Conservation (phyloP, 2,797 vertebrate species). For the Poecilia wingei region DNA sequence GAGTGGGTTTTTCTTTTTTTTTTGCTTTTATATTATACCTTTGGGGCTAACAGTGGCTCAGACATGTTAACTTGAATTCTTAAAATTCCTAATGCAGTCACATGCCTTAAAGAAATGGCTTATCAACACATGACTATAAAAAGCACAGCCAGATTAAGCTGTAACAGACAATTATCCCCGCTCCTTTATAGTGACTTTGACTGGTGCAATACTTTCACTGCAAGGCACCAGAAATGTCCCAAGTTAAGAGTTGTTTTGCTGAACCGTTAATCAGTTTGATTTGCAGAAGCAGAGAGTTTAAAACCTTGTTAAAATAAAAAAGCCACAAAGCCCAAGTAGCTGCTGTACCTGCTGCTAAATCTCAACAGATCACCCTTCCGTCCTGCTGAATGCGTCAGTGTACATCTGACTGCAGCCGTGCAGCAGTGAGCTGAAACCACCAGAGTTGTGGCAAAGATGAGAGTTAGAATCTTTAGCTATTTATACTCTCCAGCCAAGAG, state of each 20-base stretch:
- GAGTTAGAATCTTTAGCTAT: conserved; percentile 65
- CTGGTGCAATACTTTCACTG: conserved; percentile 17
- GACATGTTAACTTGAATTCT: conserved; percentile 78
- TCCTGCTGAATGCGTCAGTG: conserved; percentile 22
- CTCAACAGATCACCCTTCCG: conserved; percentile 2
- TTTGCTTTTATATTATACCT: conserved; percentile 53
- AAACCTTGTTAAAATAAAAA: conserved; percentile 56
- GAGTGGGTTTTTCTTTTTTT: background rate
- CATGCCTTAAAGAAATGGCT: conserved; percentile 69
- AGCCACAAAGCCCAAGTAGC: conserved; percentile 43
- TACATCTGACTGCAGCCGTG: conserved; percentile 51
- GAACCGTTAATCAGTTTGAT: background rate
- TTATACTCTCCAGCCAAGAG: conserved; percentile 65
- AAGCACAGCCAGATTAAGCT: conserved; percentile 56
- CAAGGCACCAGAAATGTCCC: conserved; percentile 26
- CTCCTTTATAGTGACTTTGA: conserved; percentile 20
- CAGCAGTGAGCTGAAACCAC: conserved; percentile 68
- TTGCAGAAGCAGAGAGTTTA: conserved; percentile 33
- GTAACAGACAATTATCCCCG: conserved; percentile 31
- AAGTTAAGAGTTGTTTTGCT: conserved; percentile 7
- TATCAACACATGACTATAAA: conserved; percentile 73
- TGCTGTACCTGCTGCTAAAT: conserved; percentile 50
- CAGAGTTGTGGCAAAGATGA: conserved; percentile 54
- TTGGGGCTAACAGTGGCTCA: conserved; percentile 71
- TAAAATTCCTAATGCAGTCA: conserved; percentile 74